phyloP scores from a whole-genome alignment of 2,797 vertebrate genomes.

The Poecilia gillii region DNA sequence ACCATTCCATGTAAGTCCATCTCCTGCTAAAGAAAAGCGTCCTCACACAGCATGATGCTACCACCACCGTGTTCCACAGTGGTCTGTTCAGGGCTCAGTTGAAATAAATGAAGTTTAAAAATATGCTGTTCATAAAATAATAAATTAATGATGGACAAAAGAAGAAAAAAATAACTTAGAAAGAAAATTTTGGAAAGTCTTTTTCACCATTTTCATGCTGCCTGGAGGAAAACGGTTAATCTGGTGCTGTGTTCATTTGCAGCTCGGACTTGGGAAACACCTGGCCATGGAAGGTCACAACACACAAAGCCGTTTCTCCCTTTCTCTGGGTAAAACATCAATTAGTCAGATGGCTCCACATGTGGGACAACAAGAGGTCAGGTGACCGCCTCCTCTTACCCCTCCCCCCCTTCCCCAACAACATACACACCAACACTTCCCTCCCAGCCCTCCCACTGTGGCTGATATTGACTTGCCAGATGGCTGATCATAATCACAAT shows the following conservation, averaged over 20 bases:
- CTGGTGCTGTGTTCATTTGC: neutral
- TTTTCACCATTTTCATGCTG: neutral
- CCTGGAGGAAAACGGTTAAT: neutral
- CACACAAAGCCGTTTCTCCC: constrained; percentile 45
- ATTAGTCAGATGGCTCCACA: constrained; percentile 66
- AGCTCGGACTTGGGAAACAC: constrained; percentile 50
- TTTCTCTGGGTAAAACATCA: constrained; percentile 54
- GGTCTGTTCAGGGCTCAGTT: neutral
- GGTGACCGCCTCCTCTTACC: constrained; percentile 10
- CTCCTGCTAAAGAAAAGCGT: neutral
- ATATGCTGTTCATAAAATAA: neutral
- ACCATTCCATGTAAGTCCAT: neutral
- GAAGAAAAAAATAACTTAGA: neutral
- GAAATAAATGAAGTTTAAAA: neutral
- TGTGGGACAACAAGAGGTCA: constrained; percentile 68
- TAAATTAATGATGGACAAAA: neutral
- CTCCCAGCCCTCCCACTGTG: constrained; percentile 17
- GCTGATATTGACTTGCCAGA: constrained; percentile 60
- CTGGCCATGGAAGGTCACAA: constrained; percentile 46
- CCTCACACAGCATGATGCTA: neutral
- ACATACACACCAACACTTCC: neutral
- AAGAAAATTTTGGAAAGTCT: neutral
- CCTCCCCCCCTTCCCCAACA: neutral
- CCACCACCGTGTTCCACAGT: neutral
- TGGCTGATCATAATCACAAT: constrained; percentile 16